phyloP scores from a whole-genome alignment of 2,888 invertebrate genomes.

The Rhamphomyia laevipes region DNA sequence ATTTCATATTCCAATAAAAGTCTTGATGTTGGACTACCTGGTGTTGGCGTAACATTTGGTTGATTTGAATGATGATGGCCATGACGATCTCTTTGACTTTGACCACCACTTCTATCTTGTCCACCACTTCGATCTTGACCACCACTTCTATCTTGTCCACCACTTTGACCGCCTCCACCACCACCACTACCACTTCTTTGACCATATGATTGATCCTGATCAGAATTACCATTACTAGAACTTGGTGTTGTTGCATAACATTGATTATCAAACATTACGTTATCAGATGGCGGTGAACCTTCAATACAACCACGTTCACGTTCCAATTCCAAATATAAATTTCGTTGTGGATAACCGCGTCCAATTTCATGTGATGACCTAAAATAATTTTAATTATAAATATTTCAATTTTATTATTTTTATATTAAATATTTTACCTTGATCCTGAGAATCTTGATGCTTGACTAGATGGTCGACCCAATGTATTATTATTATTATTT shows the following conservation, averaged over 20 bases:
- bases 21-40: slow-evolving; percentile 73
- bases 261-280: slow-evolving; percentile 89
- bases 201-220: slow-evolving; percentile 63
- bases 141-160: slow-evolving; percentile 37
- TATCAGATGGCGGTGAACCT: slow-evolving; percentile 81
- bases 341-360: slow-evolving; percentile 57
- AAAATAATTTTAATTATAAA: slow-evolving; percentile 19
- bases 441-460: slow-evolving; percentile 52
- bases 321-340: slow-evolving; percentile 69
- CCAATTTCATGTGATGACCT: slow-evolving; percentile 64
- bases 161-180: neutral
- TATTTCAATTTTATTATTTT: no score
- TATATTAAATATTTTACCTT: slow-evolving; percentile 40
- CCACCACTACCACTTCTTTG: slow-evolving; percentile 37
- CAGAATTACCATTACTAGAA: slow-evolving; percentile 85
- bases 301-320: slow-evolving; percentile 45
- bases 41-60: slow-evolving; percentile 59
- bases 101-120: slow-evolving; percentile 7
- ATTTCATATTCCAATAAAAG: slow-evolving; percentile 85
- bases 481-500: slow-evolving; percentile 45
- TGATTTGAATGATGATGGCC: slow-evolving; percentile 55
- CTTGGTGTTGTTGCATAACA: slow-evolving; percentile 92
- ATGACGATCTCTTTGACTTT: slow-evolving; percentile 34
- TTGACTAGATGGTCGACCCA: slow-evolving; percentile 48
- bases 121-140: slow-evolving; percentile 18